phyloP scores from a whole-genome alignment of 2,797 vertebrate species.

The Podarcis siculus region DNA sequence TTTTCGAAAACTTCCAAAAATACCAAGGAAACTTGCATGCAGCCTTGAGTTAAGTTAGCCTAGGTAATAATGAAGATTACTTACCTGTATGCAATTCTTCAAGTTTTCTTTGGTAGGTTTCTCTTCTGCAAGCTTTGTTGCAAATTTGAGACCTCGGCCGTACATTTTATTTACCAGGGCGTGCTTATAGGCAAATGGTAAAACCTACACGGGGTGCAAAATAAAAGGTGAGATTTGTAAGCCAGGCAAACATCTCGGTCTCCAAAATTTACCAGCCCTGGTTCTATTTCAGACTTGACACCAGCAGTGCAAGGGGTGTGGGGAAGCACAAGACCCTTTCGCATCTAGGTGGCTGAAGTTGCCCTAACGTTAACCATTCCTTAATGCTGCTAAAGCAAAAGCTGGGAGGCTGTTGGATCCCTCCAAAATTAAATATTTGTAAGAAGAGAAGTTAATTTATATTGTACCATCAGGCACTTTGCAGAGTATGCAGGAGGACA shows the following conservation, averaged over 20 bases:
- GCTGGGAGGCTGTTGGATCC: too few species aligned
- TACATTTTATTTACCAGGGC: constrained; percentile 95
- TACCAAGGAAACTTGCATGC: not conserved
- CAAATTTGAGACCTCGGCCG: constrained; percentile 93
- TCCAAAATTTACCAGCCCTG: not conserved
- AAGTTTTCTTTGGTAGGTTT: constrained; percentile 97
- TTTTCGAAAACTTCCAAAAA: not conserved
- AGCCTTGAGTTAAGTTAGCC: not conserved
- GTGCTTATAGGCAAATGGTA: constrained; percentile 97
- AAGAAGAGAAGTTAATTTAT: not conserved
- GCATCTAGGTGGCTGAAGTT: not conserved
- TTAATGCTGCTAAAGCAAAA: not conserved
- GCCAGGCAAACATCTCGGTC: not conserved
- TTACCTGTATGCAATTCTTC: constrained; percentile 96
- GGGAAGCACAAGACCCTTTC: not conserved
- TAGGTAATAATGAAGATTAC: constrained; percentile 3
- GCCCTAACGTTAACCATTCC: not conserved
- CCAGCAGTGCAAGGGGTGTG: not conserved
- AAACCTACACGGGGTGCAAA: constrained; percentile 79
- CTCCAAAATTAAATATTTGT: not conserved
- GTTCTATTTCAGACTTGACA: not conserved
- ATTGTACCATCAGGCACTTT: not conserved
- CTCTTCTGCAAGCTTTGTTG: constrained; percentile 95
- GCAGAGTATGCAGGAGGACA: not conserved
- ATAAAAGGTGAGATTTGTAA: not conserved